Base-by-base conservation (phyloP, 1,140 invertebrate species). In the Lineus longissimus region DNA sequence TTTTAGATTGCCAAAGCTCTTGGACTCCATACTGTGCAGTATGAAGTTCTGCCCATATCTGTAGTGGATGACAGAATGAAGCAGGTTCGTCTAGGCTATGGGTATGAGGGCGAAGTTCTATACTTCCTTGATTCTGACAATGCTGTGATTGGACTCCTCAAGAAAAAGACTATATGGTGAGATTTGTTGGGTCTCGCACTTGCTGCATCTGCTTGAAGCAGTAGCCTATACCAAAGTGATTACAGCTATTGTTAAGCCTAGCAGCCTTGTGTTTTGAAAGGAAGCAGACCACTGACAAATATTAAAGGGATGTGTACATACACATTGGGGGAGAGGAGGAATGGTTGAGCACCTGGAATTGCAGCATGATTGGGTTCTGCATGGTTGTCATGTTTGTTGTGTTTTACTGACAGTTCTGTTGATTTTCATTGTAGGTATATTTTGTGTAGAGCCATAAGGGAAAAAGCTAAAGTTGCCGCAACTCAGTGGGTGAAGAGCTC, bases 91-190 rank as follows among this genome's bases (percentile, higher is more conserved):
- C 59, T 67, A 56, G 79, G 76, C 7, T 75, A 75, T 61, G 70
- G 76, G 33, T 76, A 72, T 65, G 84, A 85, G 70, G 84, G 84
- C 7, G 78, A 81, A 66, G 84, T 85, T 2, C 64, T 85, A 17
- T 85, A 83, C 71, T 85, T 83, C 68, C 30, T 84, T 9, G 82
- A 84, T 66, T 63, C 65, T 25, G 51, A 74, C 29, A 63, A 70
- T 19, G 69, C 72, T 62, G 79, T 83, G 0, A 81, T 84, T 62
- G 84, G 84, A 17, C 43, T 85, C 6, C 65, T 84, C 25, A 85
- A 85, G 66, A 83, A 83, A 73, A 85, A 85, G 71, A 84, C 83
- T 15, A 71, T 77, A 29, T 85, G 84, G 83, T 80, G 66, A 71
- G 63, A 60, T n/a, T n/a, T n/a, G n/a, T n/a, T n/a, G n/a, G n/a